phyloP scores from a whole-genome alignment of 2,888 invertebrate species.

The Hirtodrosophila histrioides region DNA sequence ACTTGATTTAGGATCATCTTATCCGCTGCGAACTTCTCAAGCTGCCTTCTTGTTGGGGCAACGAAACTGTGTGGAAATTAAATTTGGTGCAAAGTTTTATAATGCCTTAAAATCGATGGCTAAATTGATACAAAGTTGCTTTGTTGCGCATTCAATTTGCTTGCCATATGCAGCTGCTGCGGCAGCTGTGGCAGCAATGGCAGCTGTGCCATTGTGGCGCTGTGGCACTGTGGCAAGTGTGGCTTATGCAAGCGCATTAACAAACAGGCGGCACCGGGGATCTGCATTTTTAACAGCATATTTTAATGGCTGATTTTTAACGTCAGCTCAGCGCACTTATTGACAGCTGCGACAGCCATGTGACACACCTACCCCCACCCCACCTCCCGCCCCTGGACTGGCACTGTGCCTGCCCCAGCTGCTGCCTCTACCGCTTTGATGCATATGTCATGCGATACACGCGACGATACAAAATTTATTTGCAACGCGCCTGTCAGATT shows the following conservation, averaged over 20 bases:
- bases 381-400: neutral
- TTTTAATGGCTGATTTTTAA: conserved; percentile 79
- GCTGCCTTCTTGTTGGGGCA: neutral
- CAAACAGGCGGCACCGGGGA: conserved; percentile 51
- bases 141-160: conserved; percentile 64
- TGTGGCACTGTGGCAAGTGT: conserved; percentile 42
- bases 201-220: conserved; percentile 34
- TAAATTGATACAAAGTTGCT: conserved; percentile 60
- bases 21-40: too few species aligned
- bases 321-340: conserved; percentile 75
- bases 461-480: conserved; percentile 75
- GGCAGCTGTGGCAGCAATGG: conserved; percentile 11
- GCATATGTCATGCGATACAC: conserved; percentile 79
- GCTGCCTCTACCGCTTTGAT: conserved; percentile 53
- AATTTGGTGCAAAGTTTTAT: conserved; percentile 28
- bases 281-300: conserved; percentile 80
- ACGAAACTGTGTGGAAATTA: conserved; percentile 10
- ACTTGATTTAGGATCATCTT: too few species aligned
- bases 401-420: neutral
- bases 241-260: conserved; percentile 76
- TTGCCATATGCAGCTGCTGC: conserved; percentile 56
- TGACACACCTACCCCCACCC: conserved; percentile 27
- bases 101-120: conserved; percentile 33
- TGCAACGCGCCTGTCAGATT: conserved; percentile 57
- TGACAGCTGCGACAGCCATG: conserved; percentile 75